phyloP scores from a whole-genome alignment of 1,140 invertebrate genomes.

The Triops cancriformis region DNA sequence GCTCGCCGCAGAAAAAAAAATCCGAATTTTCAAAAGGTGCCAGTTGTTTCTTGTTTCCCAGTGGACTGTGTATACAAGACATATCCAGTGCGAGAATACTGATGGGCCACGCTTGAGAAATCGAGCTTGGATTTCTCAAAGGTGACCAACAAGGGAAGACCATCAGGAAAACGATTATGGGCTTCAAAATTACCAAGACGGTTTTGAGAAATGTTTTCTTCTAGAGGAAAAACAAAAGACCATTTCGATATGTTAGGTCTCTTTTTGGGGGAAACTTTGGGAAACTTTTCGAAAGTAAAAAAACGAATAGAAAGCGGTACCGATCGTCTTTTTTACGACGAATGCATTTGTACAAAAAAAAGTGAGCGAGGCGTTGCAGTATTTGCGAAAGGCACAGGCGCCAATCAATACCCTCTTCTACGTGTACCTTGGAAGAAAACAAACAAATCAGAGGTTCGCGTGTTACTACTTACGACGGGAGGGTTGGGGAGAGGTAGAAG shows the following conservation, averaged over 20 bases:
- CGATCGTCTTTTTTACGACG: too few species aligned
- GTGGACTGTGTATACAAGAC: not conserved
- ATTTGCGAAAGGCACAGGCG: not conserved
- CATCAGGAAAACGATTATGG: conserved; percentile 6
- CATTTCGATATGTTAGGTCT: not conserved
- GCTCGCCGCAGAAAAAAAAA: not conserved
- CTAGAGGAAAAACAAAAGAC: not conserved
- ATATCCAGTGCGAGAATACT: not conserved
- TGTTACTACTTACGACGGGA: not conserved
- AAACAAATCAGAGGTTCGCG: not conserved
- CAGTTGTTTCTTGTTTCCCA: not conserved
- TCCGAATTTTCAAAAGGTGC: not conserved
- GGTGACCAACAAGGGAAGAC: not conserved
- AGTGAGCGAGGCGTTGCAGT: not conserved
- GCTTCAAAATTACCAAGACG: not conserved
- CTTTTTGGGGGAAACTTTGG: not conserved
- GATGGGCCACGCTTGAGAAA: not conserved
- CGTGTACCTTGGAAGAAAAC: not conserved
- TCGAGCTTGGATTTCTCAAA: not conserved
- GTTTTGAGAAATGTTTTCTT: not conserved
- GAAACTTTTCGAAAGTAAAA: too few species aligned
- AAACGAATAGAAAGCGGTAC: too few species aligned
- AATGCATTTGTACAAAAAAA: too few species aligned
- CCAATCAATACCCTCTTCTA: not conserved
- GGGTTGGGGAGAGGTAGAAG: not conserved